Evolutionary conservation across 1,140 invertebrate species (phyloP).

Genomic region (Lordiphosa mommai): DNA sequence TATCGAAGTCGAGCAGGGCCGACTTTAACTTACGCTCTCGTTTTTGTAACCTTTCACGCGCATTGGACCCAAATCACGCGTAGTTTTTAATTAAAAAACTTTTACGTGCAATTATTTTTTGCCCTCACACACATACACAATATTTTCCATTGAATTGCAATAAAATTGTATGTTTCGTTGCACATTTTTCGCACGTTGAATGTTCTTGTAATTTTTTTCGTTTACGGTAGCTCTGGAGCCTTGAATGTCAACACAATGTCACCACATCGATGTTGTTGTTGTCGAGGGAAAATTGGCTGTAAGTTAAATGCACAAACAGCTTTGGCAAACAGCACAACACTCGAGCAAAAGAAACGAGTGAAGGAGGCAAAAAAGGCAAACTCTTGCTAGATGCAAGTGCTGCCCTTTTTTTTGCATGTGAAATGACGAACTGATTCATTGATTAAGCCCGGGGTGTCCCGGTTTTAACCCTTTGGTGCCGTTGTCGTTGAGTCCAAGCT

Average conservation of each 20-base stretch:
- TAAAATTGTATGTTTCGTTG: slow-evolving; percentile 26
- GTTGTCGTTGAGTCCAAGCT: slow-evolving; percentile 44
- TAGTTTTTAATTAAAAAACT: slow-evolving; percentile 77
- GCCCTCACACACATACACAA: slow-evolving; percentile 9
- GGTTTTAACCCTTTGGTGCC: slow-evolving; percentile 59
- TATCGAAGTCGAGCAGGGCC: too few species aligned
- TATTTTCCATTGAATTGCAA: slow-evolving; percentile 42
- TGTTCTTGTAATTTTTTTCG: slow-evolving; percentile 38
- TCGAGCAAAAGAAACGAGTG: slow-evolving; percentile 8
- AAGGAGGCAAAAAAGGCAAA: slow-evolving; percentile 7
- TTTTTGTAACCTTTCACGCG: slow-evolving; percentile 47
- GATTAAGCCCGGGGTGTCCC: slow-evolving; percentile 56
- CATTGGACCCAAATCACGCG: slow-evolving; percentile 62
- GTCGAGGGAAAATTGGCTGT: slow-evolving; percentile 32
- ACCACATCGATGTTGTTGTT: slow-evolving; percentile 8
- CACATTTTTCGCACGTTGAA: slow-evolving; percentile 7
- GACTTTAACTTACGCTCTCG: too few species aligned
- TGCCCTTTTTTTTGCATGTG: slow-evolving; percentile 41
- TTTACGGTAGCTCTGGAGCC: slow-evolving; percentile 29
- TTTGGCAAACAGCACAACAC: slow-evolving; percentile 40
- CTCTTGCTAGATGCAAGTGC: slow-evolving; percentile 27
- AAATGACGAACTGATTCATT: slow-evolving; percentile 68
- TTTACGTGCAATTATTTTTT: slow-evolving; percentile 67
- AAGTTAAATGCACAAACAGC: slow-evolving; percentile 49
- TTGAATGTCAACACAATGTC: slow-evolving; percentile 61